These are phyloP conservation scores for Bos taurus DNA, from an alignment of 2,113 vertebrate species.

Conservation along the genomic window ARS-UCD2.0 NC_037350.1:43833001-43833500, in stretches of 20 bases:
- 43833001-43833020: not conserved
- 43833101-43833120: not conserved
- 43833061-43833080: not conserved
- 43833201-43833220: not conserved
- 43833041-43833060: not conserved
- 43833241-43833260: not conserved
- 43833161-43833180: not conserved
- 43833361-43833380: not conserved
- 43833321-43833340: not conserved
- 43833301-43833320: not conserved
- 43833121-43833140: not conserved
- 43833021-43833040: not conserved
- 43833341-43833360: not conserved
- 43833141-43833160: not conserved
- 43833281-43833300: not conserved
- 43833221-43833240: not conserved
- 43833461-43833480: not conserved
- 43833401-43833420: not conserved
- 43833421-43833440: not conserved
- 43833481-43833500: not conserved
- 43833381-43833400: not conserved
- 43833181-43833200: not conserved
- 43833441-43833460: not conserved
- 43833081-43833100: not conserved
- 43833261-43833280: rapidly evolving